phyloP scores from a whole-genome alignment of 2,888 invertebrate genomes.

The Nephrocerus scutellatus region DNA sequence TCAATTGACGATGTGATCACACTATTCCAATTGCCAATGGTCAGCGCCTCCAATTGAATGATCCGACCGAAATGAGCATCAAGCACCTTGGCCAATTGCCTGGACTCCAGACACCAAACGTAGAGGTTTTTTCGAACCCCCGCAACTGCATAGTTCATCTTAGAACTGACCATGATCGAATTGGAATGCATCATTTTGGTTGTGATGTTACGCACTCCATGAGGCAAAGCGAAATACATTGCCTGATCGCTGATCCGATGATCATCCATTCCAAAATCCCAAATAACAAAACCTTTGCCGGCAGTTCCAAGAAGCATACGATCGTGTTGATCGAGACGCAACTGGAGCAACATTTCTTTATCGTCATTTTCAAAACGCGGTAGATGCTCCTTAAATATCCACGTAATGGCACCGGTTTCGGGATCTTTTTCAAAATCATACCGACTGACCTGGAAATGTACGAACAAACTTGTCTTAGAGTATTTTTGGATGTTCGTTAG shows the following conservation, averaged over 20 bases:
- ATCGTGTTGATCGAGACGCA: slow-evolving; percentile 77
- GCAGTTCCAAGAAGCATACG: slow-evolving; percentile 74
- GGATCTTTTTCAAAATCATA: slow-evolving; percentile 33
- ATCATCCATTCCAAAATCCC: slow-evolving; percentile 59
- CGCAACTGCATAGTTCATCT: slow-evolving; percentile 86
- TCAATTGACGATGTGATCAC: slow-evolving; percentile 96
- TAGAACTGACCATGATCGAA: slow-evolving; percentile 85
- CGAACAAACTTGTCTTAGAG: too few relatives aligned
- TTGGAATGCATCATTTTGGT: slow-evolving; percentile 86
- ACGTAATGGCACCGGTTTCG: slow-evolving; percentile 38
- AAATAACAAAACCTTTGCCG: slow-evolving; percentile 75
- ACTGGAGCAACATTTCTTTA: slow-evolving; percentile 68
- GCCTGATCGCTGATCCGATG: slow-evolving; percentile 51
- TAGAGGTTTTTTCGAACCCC: slow-evolving; percentile 93
- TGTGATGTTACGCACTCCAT: slow-evolving; percentile 87
- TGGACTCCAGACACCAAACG: slow-evolving; percentile 81
- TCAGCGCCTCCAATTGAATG: slow-evolving; percentile 81
- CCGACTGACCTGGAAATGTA: slow-evolving; percentile 26
- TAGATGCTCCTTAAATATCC: slow-evolving; percentile 58
- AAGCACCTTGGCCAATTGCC: slow-evolving; percentile 78
- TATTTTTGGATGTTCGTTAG: too few relatives aligned
- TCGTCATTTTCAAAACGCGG: slow-evolving; percentile 63
- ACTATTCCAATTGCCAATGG: slow-evolving; percentile 84
- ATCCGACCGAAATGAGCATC: slow-evolving; percentile 97
- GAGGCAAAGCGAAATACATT: slow-evolving; percentile 65